Conservation (phyloP, 2,113 vertebrate genomes). For the Campylorhamphus procurvoides region DNA sequence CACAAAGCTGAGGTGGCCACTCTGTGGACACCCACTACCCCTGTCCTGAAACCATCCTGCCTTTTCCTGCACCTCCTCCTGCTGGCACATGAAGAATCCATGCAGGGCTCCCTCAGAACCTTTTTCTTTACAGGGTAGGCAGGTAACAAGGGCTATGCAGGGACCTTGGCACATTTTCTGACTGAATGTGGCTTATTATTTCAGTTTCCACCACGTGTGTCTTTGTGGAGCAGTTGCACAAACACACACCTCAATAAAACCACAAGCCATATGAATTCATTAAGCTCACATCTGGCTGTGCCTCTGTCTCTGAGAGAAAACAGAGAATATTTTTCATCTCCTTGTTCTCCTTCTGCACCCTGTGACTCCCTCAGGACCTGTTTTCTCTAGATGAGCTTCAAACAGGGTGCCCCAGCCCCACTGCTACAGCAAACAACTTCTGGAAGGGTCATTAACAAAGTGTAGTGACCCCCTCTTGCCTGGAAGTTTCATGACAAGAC, state of each 20-base stretch:
- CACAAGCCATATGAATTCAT: fast-evolving
- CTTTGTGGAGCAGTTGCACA: background rate
- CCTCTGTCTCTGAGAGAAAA: background rate
- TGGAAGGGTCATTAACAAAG: background rate
- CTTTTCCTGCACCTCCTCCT: background rate
- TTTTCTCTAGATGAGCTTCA: background rate
- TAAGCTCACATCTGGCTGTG: too few relatives aligned
- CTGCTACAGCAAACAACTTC: background rate
- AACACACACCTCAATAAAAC: background rate
- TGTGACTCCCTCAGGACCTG: background rate
- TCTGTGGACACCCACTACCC: background rate
- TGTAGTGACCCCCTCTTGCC: background rate
- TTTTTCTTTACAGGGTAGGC: background rate
- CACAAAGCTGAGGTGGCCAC: background rate
- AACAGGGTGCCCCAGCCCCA: background rate
- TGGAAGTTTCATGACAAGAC: background rate
- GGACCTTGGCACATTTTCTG: background rate
- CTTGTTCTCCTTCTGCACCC: background rate
- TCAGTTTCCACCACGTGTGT: fast-evolving
- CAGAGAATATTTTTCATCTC: background rate
- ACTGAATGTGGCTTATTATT: background rate
- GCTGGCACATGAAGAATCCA: background rate
- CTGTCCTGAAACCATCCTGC: background rate
- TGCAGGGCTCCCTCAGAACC: background rate
- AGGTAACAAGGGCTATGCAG: background rate